Base-by-base conservation (phyloP, 1,140 invertebrate genomes). In the Teleogryllus occipitalis region DNA sequence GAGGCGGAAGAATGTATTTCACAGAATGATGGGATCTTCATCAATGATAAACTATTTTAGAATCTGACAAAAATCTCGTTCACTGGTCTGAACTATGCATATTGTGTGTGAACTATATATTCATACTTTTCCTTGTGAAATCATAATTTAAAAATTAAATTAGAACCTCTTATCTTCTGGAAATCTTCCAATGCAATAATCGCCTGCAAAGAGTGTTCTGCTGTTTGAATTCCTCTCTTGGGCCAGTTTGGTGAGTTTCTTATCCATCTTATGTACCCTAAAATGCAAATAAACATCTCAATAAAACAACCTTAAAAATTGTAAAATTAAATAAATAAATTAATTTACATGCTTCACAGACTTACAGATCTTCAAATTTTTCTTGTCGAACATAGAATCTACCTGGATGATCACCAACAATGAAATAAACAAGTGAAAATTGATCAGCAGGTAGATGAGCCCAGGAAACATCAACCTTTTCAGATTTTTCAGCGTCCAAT, bases 291-390 rank as follows among this genome's bases (percentile, higher is more conserved):
- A 65, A 65, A 14, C 10, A 18, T 65, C 5, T 2, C 27, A 39
- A 39, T 65, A 65, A 14, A 65, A 3, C 54, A 65, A 65, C 18
- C 1, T 65, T 10, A 65, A 3, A 1, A 14, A 65, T 65, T 10
- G 18, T 65, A 18, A 14, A 65, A 3, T 3, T 1, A 65, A 18
- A 65, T 18, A 65, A 10, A 65, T 65, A 65, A 18, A 65, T 14
- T 10, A 65, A 65, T 18, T 18, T 18, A 65, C 10, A 65, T 65
- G 18, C 5, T 39, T 39, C 27, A 39, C 27, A 39, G 10, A 65
- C 54, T 65, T 65, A 65, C 54, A 65, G 18, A 65, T 65, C 54
- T 65, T 65, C 54, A 65, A 65, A 65, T 65, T 65, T 65, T 65
- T 65, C 10, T 65, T 14, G 18, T 3, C 54, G 54, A 65, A 65